Percentiles rank a stretch among this genome's conserved stretches.
Conservation (phyloP, 30 jellyfish, hydroid and myxozoan species). For the Nemopilema nomurai region DNA sequence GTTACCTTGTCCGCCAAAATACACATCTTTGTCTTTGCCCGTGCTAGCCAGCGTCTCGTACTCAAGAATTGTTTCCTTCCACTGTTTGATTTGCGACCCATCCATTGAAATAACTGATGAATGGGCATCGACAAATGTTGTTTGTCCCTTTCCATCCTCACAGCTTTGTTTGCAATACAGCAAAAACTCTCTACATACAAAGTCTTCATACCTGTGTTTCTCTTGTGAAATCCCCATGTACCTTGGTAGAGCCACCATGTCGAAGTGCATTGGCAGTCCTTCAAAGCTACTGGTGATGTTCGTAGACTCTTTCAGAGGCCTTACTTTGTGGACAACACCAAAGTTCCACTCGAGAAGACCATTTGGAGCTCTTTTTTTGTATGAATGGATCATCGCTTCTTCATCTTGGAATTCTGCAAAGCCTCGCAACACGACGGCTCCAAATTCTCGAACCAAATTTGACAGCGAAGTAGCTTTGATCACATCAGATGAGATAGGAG, state of each 20-base stretch:
- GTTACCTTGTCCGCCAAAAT: constrained; percentile 50
- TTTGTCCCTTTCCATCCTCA: constrained; percentile 9
- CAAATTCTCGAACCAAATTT: constrained; percentile 40
- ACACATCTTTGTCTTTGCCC: constrained; percentile 2
- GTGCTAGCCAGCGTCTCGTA: neutral
- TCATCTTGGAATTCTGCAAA: constrained; percentile 41
- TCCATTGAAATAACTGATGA: constrained; percentile 22
- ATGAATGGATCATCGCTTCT: neutral
- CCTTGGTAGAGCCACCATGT: constrained; percentile 39
- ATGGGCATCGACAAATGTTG: constrained; percentile 53
- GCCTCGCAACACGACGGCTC: constrained; percentile 61
- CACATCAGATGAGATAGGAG: neutral
- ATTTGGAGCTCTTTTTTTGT: constrained; percentile 6
- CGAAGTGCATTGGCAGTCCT: constrained; percentile 58
- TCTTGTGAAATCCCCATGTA: constrained; percentile 49
- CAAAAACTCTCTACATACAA: constrained; percentile 47
- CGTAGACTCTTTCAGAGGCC: constrained; percentile 11
- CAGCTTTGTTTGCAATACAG: constrained; percentile 28
- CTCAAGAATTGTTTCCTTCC: constrained; percentile 38
- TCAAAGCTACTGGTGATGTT: constrained; percentile 33
- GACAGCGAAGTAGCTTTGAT: neutral
- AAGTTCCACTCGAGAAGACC: constrained; percentile 55
- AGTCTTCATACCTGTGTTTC: constrained; percentile 38
- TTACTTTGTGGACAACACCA: constrained; percentile 45
- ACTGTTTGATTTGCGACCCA: constrained; percentile 16